Base-by-base conservation (phyloP, 2,113 vertebrate genomes). In the Ictalurus punctatus region DNA sequence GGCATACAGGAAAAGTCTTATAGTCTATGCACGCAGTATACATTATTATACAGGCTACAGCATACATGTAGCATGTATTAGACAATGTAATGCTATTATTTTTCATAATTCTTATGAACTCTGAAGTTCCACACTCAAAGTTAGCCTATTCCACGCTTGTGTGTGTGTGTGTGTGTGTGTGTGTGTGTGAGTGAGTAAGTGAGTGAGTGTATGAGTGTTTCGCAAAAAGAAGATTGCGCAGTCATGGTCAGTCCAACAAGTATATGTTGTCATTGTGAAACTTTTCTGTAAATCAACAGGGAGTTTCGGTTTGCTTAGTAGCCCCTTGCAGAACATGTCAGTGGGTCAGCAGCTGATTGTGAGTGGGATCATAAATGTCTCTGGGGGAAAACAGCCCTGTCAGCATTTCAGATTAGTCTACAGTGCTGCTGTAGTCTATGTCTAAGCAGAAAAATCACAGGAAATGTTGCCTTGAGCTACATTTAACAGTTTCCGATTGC, bases 241-340 rank as follows among this genome's bases (percentile, higher is more conserved):
- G 90, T 92, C 90, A 89, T 90, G 91, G 91, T 86, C 86, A 90
- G 56, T 91, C 90, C 92, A 84, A 48, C 21, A 79, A 76, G 83
- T 48, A 52, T 52, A 83, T 54, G 40, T 37, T 81, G 88, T 86
- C 86, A 90, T 89, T 88, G 83, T 84, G 91, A 92, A 92, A 92
- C 89, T 61, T 85, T 44, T 76, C 58, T 83, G 76, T 79, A 84
- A 63, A 86, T 87, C 86, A 86, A 21, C 58, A 89, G 86, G 83
- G 83, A 65, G 83, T 89, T 79, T 76, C 14, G 58, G 30, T 79
- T 86, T 76, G 61, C 59, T 87, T 69, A 86, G 80, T 65, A 84
- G 78, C 21, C 56, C 23, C 59, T 73, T 86, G 58, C 63, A 74
- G 89, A 90, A 83, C 58, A 54, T 89, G 83, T 83, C 74, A 91